These are phyloP conservation scores for Folsomia manolachei DNA, from an alignment of 2,888 invertebrate genomes.

Conservation along the genomic window DNA sequence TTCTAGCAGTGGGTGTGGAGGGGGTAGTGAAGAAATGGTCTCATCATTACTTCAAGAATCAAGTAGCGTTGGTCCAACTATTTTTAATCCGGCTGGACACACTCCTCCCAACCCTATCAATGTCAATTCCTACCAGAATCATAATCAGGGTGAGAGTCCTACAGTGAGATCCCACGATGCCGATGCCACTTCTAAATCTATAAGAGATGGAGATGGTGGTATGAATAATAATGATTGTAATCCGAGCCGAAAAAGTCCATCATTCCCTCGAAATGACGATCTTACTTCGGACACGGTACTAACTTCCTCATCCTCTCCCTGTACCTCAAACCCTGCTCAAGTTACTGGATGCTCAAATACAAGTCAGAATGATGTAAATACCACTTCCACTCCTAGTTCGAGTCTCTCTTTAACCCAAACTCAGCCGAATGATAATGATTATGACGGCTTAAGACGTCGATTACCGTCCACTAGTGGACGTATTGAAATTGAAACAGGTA, in stretches of 20 bases:
- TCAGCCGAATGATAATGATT: no score
- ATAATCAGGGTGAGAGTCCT: background rate
- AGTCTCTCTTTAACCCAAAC: background rate
- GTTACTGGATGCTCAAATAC: background rate
- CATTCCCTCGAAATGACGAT: background rate
- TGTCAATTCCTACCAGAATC: no score
- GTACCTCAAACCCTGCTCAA: background rate
- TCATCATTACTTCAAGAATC: background rate
- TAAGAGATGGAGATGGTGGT: background rate
- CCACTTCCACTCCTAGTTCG: background rate
- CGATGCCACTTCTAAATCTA: background rate
- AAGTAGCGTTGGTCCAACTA: slow-evolving; percentile 2
- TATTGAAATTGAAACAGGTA: background rate
- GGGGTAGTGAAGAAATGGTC: background rate
- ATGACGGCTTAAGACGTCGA: background rate
- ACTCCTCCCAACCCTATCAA: no score
- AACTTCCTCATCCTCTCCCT: slow-evolving; percentile 8
- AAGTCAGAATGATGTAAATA: background rate
- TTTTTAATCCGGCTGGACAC: no score
- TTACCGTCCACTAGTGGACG: background rate
- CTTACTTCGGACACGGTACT: background rate
- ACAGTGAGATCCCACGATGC: no score
- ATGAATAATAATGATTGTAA: slow-evolving; percentile 22
- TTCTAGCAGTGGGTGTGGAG: background rate
- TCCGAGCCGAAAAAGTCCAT: slow-evolving; percentile 10